phyloP scores from a whole-genome alignment of 2,888 invertebrate species.

The Galerucella nymphaeae region DNA sequence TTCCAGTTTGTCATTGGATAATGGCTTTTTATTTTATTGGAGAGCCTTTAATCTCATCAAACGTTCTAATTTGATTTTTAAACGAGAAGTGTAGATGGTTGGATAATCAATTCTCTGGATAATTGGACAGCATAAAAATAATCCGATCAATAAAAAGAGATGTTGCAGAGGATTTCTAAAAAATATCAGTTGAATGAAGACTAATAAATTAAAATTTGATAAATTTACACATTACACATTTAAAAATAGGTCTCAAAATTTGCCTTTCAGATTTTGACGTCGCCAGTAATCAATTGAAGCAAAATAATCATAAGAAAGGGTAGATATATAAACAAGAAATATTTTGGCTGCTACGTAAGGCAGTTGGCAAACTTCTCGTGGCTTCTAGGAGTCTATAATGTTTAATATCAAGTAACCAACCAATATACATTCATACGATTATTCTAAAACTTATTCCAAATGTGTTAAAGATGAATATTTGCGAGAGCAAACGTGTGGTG shows the following conservation, averaged over 20 bases:
- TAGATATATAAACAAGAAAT: too few species aligned
- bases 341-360: too few species aligned
- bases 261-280: too few species aligned
- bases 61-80: neutral
- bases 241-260: too few species aligned
- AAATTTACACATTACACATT: too few species aligned
- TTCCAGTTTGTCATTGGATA: neutral
- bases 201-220: too few species aligned
- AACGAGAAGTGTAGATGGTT: neutral
- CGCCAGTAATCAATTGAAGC: too few species aligned
- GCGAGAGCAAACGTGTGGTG: too few species aligned
- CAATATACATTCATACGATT: neutral
- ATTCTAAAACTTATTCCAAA: neutral
- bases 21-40: neutral
- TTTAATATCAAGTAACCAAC: neutral
- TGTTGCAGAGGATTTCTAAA: neutral
- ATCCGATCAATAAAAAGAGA: neutral
- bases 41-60: neutral
- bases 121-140: neutral
- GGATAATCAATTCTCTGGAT: neutral
- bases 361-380: too few species aligned
- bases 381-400: too few species aligned
- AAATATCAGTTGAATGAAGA: neutral
- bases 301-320: too few species aligned
- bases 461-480: too few species aligned